Conservation (phyloP, 1,140 invertebrate species). For the Protaetia brevitarsis region DNA sequence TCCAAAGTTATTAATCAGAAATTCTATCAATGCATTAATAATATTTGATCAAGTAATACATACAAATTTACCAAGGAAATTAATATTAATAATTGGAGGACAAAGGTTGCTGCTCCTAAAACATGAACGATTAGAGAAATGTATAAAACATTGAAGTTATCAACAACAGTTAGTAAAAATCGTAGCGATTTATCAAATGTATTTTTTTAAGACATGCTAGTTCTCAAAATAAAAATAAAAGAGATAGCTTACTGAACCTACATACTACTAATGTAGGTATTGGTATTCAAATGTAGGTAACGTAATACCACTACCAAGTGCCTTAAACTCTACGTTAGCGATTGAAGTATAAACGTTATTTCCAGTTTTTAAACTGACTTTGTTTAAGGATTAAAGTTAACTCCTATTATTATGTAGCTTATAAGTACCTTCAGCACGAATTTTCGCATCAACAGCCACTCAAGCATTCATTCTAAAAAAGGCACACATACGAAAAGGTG, state of each 20-base stretch:
- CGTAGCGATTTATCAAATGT: no score
- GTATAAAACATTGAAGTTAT: no score
- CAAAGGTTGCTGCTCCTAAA: no score
- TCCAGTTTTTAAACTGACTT: neutral
- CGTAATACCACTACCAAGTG: slow-evolving; percentile 37
- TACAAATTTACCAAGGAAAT: no score
- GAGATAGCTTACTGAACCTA: slow-evolving; percentile 7
- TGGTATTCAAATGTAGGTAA: slow-evolving; percentile 64
- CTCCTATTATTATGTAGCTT: neutral
- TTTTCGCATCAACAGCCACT: neutral
- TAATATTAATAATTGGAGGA: no score
- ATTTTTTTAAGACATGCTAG: slow-evolving; percentile 7
- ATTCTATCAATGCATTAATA: no score
- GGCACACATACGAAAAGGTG: slow-evolving; percentile 46
- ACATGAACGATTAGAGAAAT: no score
- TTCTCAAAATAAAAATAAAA: neutral
- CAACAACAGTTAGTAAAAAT: no score
- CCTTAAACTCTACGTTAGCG: slow-evolving; percentile 5
- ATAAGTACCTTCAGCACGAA: neutral
- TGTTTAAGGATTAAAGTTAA: neutral
- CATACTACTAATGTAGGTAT: slow-evolving; percentile 47
- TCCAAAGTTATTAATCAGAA: no score
- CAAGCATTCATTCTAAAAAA: neutral
- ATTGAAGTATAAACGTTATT: neutral
- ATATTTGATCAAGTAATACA: no score